Percentiles rank a stretch among this genome's conserved stretches.
phyloP scores from a whole-genome alignment of 1,140 invertebrate genomes.

The Drosophila trapezifrons region DNA sequence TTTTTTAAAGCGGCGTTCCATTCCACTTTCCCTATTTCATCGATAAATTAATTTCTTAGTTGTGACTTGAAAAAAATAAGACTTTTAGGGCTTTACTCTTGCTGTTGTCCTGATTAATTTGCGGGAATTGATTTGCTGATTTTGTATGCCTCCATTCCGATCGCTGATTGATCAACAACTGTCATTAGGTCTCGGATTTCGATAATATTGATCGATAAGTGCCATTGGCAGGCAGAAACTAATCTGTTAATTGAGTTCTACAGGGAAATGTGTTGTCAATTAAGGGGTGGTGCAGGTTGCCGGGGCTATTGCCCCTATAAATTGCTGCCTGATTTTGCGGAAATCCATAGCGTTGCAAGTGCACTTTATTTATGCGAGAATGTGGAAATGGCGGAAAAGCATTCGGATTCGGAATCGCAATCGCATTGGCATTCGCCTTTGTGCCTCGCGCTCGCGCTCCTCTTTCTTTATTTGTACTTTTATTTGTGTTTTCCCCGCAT shows the following conservation, averaged over 20 bases:
- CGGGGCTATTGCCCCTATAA: conserved; percentile 21
- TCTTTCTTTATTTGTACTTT: conserved; percentile 13
- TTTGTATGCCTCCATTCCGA: neutral
- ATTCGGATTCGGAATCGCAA: conserved; percentile 1
- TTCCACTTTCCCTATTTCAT: neutral
- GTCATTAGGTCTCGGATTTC: conserved; percentile 8
- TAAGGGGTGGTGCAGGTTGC: conserved; percentile 21
- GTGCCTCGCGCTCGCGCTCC: conserved; percentile 9
- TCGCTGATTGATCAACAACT: conserved; percentile 14
- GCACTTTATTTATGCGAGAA: conserved; percentile 47
- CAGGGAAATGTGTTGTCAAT: conserved; percentile 36
- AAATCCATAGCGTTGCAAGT: conserved; percentile 28
- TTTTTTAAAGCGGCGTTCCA: neutral
- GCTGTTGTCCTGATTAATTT: conserved; percentile 1
- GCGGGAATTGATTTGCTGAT: conserved; percentile 1
- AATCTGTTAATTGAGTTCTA: conserved; percentile 43
- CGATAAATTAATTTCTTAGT: neutral
- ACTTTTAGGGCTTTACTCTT: neutral
- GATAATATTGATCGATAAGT: conserved; percentile 17
- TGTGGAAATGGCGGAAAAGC: conserved; percentile 46
- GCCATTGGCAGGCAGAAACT: conserved; percentile 21
- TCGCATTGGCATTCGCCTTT: conserved; percentile 16
- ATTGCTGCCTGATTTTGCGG: conserved; percentile 29
- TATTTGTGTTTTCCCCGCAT: conserved; percentile 8
- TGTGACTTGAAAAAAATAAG: neutral